These are phyloP conservation scores for Serripes groenlandicus DNA, from an alignment of 2,888 invertebrate species.

Conservation along the genomic window DNA sequence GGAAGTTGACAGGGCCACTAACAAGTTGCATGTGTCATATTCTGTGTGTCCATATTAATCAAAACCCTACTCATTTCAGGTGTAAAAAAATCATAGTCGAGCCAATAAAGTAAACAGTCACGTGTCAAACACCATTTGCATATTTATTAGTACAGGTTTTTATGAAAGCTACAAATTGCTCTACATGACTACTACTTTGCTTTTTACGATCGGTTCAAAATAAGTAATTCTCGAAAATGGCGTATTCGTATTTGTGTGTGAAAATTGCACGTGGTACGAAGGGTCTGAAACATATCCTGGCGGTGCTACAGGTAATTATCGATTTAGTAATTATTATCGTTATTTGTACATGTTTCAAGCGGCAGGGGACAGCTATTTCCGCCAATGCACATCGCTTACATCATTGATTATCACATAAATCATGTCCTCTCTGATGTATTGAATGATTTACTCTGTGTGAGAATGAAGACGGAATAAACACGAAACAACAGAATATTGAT, in stretches of 20 bases:
- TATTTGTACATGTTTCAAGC: constrained; percentile 23
- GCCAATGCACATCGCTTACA: constrained; percentile 29
- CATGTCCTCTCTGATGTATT: constrained; percentile 17
- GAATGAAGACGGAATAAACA: too few relatives aligned
- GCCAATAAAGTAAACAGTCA: too few relatives aligned
- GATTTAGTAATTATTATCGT: constrained; percentile 24
- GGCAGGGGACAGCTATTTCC: constrained; percentile 31
- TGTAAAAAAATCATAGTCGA: too few relatives aligned
- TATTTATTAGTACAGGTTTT: background rate
- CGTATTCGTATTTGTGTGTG: background rate
- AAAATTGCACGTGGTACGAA: background rate
- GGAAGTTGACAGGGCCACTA: background rate
- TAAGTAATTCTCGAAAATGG: background rate
- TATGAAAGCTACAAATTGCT: background rate
- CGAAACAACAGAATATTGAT: too few relatives aligned
- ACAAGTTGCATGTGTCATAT: background rate
- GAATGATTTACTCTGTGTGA: too few relatives aligned
- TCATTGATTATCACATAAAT: constrained; percentile 34
- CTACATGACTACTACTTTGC: background rate
- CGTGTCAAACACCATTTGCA: background rate
- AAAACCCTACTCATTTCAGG: too few relatives aligned
- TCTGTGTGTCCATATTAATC: too few relatives aligned
- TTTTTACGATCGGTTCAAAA: background rate
- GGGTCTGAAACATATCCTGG: background rate
- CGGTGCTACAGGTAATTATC: background rate